Base-by-base conservation (phyloP, 2,113 vertebrate species). In the Polyodon spathula region DNA sequence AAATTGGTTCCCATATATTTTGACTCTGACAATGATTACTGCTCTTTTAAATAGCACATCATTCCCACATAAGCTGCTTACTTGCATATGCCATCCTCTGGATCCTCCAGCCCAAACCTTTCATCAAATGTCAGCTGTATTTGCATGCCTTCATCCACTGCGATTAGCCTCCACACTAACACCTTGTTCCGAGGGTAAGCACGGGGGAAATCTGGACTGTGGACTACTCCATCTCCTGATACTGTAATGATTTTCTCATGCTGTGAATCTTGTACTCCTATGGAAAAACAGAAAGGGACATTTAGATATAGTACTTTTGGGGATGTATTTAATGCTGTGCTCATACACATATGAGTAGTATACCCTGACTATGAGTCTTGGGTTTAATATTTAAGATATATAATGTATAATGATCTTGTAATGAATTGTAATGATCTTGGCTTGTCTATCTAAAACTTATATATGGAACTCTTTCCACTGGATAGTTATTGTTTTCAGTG, bases 11-110 rank as follows among this genome's bases (percentile, higher is more conserved):
- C 27, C 27, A 27, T 27, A 27, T 27, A 27, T 27, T 27, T 27
- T 27, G 27, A 27, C 27, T 27, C 27, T 27, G 27, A 27, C 27
- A 27, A 27, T 27, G 27, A 27, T 27, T 27, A 27, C 27, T 27
- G 27, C 27, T 27, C 27, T 27, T 27, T 27, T 27, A 27, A 27
- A 27, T 27, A 27, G 27, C 27, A 27, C 27, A 27, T 27, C 3
- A 27, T 27, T 27, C 27, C 27, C 27, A 27, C 2, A 27, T 27
- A 27, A 27, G 43, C 14, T 46, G 87, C 94, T 92, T 92, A 99
- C 96, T 98, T 98, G 96, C 96, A 99, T 73, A 93, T 88, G 51
- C 90, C 93, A 60, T 93, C 92, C 82, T 98, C 96, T 12, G 95
- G 89, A 71, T 99, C 96, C 78, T 99, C 96, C 66, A 99, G 88